Evolutionary conservation across 2,888 invertebrate genomes (phyloP).

Genomic region (Cylloceria caligata): DNA sequence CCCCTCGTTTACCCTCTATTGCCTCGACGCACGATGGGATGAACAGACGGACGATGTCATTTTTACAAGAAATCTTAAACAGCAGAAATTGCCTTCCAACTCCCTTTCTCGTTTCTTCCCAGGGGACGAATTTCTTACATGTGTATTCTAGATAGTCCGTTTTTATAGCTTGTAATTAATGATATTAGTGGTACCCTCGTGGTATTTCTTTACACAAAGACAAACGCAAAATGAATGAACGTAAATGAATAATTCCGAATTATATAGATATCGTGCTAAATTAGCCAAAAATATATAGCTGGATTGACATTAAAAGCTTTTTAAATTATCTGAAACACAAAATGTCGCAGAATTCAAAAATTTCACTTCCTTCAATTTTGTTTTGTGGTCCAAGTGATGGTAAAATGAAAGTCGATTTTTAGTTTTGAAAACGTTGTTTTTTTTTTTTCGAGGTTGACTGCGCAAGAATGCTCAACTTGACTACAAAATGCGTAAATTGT

Average conservation of each 20-base stretch:
- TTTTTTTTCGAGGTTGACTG: not conserved
- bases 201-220: slow-evolving; percentile 3
- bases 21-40: slow-evolving; percentile 30
- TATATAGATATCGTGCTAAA: not conserved
- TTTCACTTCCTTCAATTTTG: too few relatives aligned
- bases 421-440: not conserved
- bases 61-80: slow-evolving; percentile 61
- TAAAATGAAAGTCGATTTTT: not conserved
- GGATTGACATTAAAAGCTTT: not conserved
- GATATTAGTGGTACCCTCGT: not conserved
- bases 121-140: slow-evolving; percentile 2
- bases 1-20: not conserved
- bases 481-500: slow-evolving; percentile 1
- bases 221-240: not conserved
- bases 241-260: not conserved
- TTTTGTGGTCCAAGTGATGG: not conserved
- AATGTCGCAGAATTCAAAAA: too few relatives aligned
- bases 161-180: slow-evolving; percentile 29
- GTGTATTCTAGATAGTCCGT: slow-evolving; percentile 1
- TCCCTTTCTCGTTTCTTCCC: not conserved
- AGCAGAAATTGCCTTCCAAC: slow-evolving; percentile 44
- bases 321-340: not conserved
- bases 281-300: not conserved
- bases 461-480: slow-evolving; percentile 1
- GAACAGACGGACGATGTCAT: slow-evolving; percentile 55